phyloP scores from a whole-genome alignment of 2,888 invertebrate genomes.

The Malacosoma neustria region DNA sequence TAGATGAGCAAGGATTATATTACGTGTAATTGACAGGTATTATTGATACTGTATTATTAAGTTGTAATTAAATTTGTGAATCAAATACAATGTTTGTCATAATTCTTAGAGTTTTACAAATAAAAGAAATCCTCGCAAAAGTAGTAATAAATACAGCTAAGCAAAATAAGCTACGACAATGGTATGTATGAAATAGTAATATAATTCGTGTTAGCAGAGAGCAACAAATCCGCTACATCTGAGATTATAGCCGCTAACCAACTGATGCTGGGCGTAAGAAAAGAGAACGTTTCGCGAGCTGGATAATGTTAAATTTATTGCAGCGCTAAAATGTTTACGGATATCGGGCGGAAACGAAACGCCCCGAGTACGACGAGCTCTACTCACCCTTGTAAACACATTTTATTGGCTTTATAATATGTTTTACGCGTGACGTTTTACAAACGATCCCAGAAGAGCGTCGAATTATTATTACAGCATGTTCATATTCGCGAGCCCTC shows the following conservation, averaged over 20 bases:
- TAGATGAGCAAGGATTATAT: not conserved
- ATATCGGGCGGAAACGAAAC: slow-evolving; percentile 59
- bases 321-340: slow-evolving; percentile 74
- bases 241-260: slow-evolving; percentile 70
- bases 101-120: too few species aligned
- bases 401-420: slow-evolving; percentile 76
- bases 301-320: slow-evolving; percentile 73
- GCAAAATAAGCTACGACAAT: slow-evolving; percentile 37
- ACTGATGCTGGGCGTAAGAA: slow-evolving; percentile 68
- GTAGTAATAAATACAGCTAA: slow-evolving; percentile 22
- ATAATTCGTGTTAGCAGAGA: slow-evolving; percentile 54
- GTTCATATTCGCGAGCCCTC: slow-evolving; percentile 46
- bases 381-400: slow-evolving; percentile 74
- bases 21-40: too few species aligned
- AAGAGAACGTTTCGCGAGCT: slow-evolving; percentile 69
- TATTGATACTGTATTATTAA: too few species aligned
- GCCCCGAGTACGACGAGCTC: slow-evolving; percentile 52
- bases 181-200: slow-evolving; percentile 58
- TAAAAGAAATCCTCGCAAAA: too few species aligned
- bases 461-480: slow-evolving; percentile 73
- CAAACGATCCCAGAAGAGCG: slow-evolving; percentile 71
- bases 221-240: slow-evolving; percentile 57
- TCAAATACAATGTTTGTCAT: too few species aligned
- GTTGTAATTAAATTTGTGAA: too few species aligned
- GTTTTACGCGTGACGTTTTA: slow-evolving; percentile 76